These are phyloP conservation scores for Channa argus DNA, from an alignment of 2,113 vertebrate species.

Conservation along the genomic window DNA sequence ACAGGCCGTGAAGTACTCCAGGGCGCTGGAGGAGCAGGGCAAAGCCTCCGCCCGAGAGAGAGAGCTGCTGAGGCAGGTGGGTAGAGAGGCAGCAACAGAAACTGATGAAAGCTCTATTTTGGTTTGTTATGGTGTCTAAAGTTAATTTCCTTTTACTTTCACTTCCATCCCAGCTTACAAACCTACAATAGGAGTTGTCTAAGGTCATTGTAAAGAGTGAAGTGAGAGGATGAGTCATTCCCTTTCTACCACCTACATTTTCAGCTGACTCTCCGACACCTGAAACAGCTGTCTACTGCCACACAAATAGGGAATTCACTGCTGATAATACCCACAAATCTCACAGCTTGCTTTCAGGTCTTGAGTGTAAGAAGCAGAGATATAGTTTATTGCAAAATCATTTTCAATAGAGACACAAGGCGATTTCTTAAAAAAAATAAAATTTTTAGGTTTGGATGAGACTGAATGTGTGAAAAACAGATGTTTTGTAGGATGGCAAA, in stretches of 20 bases:
- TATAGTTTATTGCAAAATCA: background rate
- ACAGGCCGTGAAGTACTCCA: slow-evolving; percentile 91
- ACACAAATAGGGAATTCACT: background rate
- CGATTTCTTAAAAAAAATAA: too few relatives aligned
- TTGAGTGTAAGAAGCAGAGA: background rate
- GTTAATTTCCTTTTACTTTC: too few relatives aligned
- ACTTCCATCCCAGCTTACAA: too few relatives aligned
- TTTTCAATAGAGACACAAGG: background rate
- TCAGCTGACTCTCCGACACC: background rate
- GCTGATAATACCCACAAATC: too few relatives aligned
- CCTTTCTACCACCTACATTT: slow-evolving; percentile 7
- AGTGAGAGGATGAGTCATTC: slow-evolving; percentile 6
- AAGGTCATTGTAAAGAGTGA: background rate
- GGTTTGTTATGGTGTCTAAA: too few relatives aligned
- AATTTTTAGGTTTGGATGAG: background rate
- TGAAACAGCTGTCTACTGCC: slow-evolving; percentile 2
- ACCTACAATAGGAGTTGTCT: background rate
- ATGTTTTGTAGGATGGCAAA: too few relatives aligned
- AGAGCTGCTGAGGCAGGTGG: slow-evolving; percentile 90
- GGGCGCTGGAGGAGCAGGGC: slow-evolving; percentile 91
- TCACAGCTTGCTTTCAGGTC: too few relatives aligned
- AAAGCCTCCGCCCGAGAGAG: slow-evolving; percentile 85
- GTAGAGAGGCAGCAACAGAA: fast-evolving
- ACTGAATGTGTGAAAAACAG: background rate
- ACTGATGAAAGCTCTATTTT: too few relatives aligned